These are phyloP conservation scores for Colletes collaris DNA, from an alignment of 2,888 invertebrate species.

Conservation along the genomic window DNA sequence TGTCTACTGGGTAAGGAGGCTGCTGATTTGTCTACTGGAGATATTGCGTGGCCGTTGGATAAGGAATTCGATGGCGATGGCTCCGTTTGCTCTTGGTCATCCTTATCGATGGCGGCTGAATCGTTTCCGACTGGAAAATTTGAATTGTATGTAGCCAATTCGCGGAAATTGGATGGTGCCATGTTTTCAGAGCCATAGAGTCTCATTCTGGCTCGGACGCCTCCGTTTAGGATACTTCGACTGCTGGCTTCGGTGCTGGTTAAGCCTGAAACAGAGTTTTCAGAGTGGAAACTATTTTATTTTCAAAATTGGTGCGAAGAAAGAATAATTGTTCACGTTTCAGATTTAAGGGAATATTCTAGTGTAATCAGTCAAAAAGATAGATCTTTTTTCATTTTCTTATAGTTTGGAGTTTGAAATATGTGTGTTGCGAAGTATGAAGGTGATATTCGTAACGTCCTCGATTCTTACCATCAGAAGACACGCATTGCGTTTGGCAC, in stretches of 20 bases:
- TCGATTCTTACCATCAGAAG: constrained; percentile 68
- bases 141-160: constrained; percentile 49
- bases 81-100: constrained; percentile 34
- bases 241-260: constrained; percentile 81
- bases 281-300: too few relatives aligned
- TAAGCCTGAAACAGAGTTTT: constrained; percentile 70
- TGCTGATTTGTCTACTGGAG: constrained; percentile 28
- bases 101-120: constrained; percentile 57
- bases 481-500: constrained; percentile 60
- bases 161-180: constrained; percentile 73
- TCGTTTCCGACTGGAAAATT: constrained; percentile 49
- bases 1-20: constrained; percentile 62
- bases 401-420: too few relatives aligned
- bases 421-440: too few relatives aligned
- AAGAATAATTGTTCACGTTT: too few relatives aligned
- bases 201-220: constrained; percentile 89
- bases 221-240: constrained; percentile 88
- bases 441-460: too few relatives aligned
- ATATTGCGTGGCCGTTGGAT: constrained; percentile 59
- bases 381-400: too few relatives aligned
- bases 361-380: too few relatives aligned
- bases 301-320: too few relatives aligned
- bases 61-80: constrained; percentile 50
- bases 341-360: too few relatives aligned
- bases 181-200: constrained; percentile 85